A percentile compares a stretch with the other conserved stretches of the same genome.
phyloP scores from a whole-genome alignment of 2,797 vertebrate species.

The Manis pentadactyla region DNA sequence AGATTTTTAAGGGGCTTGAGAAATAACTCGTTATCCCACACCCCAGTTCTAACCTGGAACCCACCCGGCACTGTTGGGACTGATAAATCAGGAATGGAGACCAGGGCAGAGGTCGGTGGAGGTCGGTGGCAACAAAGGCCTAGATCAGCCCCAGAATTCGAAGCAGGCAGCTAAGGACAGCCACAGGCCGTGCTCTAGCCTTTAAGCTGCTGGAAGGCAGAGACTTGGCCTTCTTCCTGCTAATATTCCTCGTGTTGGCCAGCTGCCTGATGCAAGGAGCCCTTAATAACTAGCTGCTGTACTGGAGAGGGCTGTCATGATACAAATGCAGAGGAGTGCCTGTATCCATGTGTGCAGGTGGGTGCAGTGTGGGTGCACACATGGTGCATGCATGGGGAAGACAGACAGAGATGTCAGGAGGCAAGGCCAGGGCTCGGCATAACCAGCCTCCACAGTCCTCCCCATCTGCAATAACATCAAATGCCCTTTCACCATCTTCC shows the following conservation, averaged over 20 bases:
- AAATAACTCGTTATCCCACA: background rate
- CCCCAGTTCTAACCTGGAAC: background rate
- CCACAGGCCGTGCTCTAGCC: rapidly evolving
- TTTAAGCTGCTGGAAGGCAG: rapidly evolving
- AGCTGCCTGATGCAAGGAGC: background rate
- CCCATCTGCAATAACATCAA: background rate
- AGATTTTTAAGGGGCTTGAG: background rate
- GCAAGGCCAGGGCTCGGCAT: rapidly evolving
- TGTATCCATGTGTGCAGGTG: no score
- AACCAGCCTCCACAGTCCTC: background rate
- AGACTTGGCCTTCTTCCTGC: rapidly evolving
- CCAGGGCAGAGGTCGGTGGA: background rate
- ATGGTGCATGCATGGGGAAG: background rate
- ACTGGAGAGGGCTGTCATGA: background rate
- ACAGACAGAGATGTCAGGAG: background rate
- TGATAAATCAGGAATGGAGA: background rate
- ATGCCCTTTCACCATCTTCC: background rate
- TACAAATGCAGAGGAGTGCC: background rate
- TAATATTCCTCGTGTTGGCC: no score
- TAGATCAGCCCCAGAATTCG: background rate
- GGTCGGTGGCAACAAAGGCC: background rate
- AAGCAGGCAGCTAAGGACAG: rapidly evolving
- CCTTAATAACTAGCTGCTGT: background rate
- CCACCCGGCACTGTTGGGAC: background rate
- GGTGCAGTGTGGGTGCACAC: rapidly evolving